Evolutionary conservation across 2,113 vertebrate genomes (phyloP).

Genomic region (Geococcyx californianus): DNA sequence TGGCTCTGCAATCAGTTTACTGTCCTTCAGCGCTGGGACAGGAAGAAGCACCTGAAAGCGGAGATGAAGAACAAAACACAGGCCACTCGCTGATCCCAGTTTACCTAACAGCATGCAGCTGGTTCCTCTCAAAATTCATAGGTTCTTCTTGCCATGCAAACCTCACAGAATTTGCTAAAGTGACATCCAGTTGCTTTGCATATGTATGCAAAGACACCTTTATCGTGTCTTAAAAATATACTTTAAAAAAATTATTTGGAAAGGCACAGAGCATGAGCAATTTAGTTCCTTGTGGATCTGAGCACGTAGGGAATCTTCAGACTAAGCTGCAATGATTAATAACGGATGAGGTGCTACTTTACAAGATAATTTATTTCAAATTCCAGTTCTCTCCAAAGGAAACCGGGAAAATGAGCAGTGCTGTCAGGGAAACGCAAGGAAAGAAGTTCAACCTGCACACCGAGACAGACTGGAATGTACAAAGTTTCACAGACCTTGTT

Average conservation of each 20-base stretch:
- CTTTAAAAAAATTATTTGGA: background rate
- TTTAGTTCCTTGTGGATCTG: background rate
- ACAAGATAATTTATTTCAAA: background rate
- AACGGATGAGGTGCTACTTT: background rate
- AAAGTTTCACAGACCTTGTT: slow-evolving; percentile 1
- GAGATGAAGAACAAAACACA: background rate
- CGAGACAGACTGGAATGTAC: background rate
- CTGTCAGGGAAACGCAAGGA: background rate
- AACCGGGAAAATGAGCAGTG: background rate
- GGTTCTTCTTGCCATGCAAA: background rate
- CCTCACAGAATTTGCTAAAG: background rate
- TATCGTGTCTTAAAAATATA: background rate
- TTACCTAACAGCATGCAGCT: background rate
- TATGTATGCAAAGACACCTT: background rate
- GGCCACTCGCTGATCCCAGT: background rate
- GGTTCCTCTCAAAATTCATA: background rate
- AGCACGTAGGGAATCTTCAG: background rate
- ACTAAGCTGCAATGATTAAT: background rate
- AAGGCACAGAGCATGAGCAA: background rate
- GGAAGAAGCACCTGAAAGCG: background rate
- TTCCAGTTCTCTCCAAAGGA: slow-evolving; percentile 31
- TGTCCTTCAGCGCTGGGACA: background rate
- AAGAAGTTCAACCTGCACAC: background rate
- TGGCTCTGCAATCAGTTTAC: background rate
- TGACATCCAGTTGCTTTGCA: background rate